Base-by-base conservation (phyloP, 2,113 vertebrate genomes). In the Ammodytes marinus region DNA sequence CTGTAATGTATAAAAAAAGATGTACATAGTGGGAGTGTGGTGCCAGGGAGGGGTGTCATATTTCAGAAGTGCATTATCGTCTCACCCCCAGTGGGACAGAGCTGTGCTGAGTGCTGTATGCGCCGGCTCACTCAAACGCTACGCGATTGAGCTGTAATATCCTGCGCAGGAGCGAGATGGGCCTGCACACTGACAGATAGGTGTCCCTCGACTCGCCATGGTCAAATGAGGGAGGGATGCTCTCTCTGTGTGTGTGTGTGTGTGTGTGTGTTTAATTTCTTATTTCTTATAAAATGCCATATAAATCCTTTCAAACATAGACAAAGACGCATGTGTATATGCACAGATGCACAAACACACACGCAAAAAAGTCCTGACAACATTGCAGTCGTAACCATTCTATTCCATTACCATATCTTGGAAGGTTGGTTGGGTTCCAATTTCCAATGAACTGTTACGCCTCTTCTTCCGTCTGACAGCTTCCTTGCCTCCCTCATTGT, bases 11-110 rank as follows among this genome's bases (percentile, higher is more conserved):
- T 49, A 47, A 37, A 79, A 27, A 73, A 76, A 64, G 74, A 59
- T 76, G 79, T 54, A 66, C 64, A 78, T 27, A 63, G 83, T 43
- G 63, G 63, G 67, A 71, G 81, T 66, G 69, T 50, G 54, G 65
- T 72, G 77, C 85, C 68, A 77, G 79, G 84, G 71, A 86, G 49
- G 74, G 90, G 88, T 75, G 86, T 91, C 86, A 90, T 93, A 90
- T 93, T 92, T 90, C 92, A 91, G 85, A 80, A 90, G 88, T 88
- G 88, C 90, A 91, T 91, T 89, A 91, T 72, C 45, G 43, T 79
- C 75, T 70, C 72, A 47, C 68, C 77, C 88, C 87, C 74, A 42
- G 83, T 66, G 70, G 88, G 88, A 85, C 47, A 19, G 78, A 52
- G 80, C 84, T 82, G 69, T 54, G 72, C 91, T 88, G 88, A 92